phyloP scores from a whole-genome alignment of 2,888 invertebrate genomes.

The Pseudococcus longispinus region DNA sequence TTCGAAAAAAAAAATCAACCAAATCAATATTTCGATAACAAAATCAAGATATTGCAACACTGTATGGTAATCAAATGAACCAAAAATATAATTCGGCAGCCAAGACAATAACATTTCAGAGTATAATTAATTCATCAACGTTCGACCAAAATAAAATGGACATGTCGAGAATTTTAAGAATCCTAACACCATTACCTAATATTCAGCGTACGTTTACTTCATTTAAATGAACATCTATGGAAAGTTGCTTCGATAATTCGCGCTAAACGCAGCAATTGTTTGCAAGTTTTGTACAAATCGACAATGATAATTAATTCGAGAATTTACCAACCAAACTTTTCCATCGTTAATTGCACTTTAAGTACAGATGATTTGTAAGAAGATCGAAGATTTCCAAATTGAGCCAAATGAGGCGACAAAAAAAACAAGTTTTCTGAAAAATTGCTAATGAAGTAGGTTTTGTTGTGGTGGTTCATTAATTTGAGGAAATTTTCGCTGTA shows the following conservation, averaged over 20 bases:
- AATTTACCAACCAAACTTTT: neutral
- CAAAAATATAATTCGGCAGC: neutral
- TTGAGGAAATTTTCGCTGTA: too few species aligned
- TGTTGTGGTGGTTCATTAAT: too few species aligned
- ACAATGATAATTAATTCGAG: neutral
- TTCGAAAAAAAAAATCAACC: neutral
- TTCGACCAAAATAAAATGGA: conserved; percentile 13
- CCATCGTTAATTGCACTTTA: neutral
- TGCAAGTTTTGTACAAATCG: neutral
- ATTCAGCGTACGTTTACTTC: conserved; percentile 13
- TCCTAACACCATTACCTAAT: neutral
- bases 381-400: neutral
- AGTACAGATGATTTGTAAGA: neutral
- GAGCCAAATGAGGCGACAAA: neutral
- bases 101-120: neutral
- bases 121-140: conserved; percentile 1
- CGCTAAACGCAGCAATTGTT: neutral
- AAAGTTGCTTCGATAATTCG: neutral
- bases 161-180: conserved; percentile 25
- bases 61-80: neutral
- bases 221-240: conserved; percentile 20
- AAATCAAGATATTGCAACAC: neutral
- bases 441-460: too few species aligned
- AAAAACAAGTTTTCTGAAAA: too few species aligned
- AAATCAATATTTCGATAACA: neutral